phyloP scores from a whole-genome alignment of 2,797 vertebrate species.

The Ctenopoma multispine region DNA sequence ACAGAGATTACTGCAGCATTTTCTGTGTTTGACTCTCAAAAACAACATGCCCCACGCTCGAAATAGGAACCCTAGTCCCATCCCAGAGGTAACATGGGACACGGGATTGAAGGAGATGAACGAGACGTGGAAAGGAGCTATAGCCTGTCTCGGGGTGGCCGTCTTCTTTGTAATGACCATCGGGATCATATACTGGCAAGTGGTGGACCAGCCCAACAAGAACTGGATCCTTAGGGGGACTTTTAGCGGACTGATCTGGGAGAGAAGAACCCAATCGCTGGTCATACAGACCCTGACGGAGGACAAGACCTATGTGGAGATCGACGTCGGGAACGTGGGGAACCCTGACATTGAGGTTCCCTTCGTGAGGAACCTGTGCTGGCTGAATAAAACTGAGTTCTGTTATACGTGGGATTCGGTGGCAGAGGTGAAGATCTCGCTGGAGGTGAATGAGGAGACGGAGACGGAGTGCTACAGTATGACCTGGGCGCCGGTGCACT shows the following conservation, averaged over 20 bases:
- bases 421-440: slow-evolving; percentile 87
- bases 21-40: slow-evolving; percentile 70
- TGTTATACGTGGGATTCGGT: slow-evolving; percentile 93
- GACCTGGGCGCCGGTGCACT: slow-evolving; percentile 89
- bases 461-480: slow-evolving; percentile 90
- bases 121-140: slow-evolving; percentile 93
- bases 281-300: slow-evolving; percentile 87
- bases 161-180: slow-evolving; percentile 95
- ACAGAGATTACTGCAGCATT: slow-evolving; percentile 70
- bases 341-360: slow-evolving; percentile 86
- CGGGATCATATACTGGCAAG: slow-evolving; percentile 96
- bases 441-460: slow-evolving; percentile 81
- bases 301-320: slow-evolving; percentile 86
- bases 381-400: slow-evolving; percentile 91
- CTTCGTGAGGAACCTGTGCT: slow-evolving; percentile 90
- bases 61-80: slow-evolving; percentile 87
- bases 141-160: slow-evolving; percentile 92
- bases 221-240: slow-evolving; percentile 93
- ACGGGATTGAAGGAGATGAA: slow-evolving; percentile 91
- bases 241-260: slow-evolving; percentile 91
- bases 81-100: slow-evolving; percentile 90
- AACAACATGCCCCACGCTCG: slow-evolving; percentile 88
- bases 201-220: slow-evolving; percentile 92
- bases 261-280: slow-evolving; percentile 88
- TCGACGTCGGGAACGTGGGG: slow-evolving; percentile 86